phyloP scores from a whole-genome alignment of 2,113 vertebrate genomes.

The Dromas ardeola region DNA sequence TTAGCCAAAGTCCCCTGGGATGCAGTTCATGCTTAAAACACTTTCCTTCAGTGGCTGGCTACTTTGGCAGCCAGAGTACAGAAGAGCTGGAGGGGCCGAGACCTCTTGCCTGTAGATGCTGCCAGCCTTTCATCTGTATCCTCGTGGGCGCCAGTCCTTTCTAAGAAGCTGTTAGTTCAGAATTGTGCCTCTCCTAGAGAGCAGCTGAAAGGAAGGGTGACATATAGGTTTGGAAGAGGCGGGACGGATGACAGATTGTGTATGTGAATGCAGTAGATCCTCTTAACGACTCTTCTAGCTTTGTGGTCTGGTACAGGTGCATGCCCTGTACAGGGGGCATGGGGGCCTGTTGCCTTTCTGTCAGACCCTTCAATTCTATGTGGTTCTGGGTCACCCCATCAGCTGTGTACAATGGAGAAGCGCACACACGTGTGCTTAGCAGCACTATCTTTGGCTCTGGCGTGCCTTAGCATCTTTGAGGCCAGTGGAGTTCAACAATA shows the following conservation, averaged over 20 bases:
- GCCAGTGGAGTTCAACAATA: neutral
- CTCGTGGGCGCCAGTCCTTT: neutral
- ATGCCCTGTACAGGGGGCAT: no score
- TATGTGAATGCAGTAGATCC: neutral
- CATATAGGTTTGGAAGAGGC: neutral
- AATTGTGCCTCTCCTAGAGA: neutral
- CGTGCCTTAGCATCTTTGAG: neutral
- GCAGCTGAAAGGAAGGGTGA: neutral
- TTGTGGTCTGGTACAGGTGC: neutral
- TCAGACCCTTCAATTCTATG: neutral
- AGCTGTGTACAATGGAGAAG: neutral
- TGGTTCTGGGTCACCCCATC: neutral
- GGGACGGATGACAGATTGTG: neutral
- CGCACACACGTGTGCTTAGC: accelerated
- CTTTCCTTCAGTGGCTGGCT: neutral
- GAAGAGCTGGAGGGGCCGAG: neutral
- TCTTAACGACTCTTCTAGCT: neutral
- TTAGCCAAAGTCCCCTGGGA: neutral
- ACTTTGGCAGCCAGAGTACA: neutral
- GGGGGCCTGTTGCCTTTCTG: neutral
- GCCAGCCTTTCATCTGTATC: neutral
- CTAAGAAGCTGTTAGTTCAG: neutral
- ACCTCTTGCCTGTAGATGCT: neutral
- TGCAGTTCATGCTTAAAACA: neutral
- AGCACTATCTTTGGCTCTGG: neutral